phyloP scores from a whole-genome alignment of 2,888 invertebrate genomes.

The Polymixis flavicincta region DNA sequence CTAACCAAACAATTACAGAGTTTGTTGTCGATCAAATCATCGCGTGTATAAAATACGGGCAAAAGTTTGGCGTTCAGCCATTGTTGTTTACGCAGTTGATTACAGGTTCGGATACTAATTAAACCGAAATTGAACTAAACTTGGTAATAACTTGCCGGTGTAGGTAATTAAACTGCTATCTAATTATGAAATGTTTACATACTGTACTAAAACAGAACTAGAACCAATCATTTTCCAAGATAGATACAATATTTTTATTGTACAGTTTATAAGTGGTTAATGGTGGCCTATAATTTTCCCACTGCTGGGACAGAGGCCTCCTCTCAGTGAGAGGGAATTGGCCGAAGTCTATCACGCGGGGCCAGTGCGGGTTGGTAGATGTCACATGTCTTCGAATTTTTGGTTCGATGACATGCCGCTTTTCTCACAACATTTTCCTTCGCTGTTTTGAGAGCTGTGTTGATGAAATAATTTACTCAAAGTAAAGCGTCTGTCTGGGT shows the following conservation, averaged over 20 bases:
- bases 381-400: too few species aligned
- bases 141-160: background rate
- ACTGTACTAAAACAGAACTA: background rate
- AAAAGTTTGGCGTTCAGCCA: slow-evolving; percentile 27
- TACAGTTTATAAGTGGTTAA: background rate
- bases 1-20: slow-evolving; percentile 19
- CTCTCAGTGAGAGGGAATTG: too few species aligned
- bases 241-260: background rate
- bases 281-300: too few species aligned
- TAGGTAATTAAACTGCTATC: background rate
- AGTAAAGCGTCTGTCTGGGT: too few species aligned
- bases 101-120: slow-evolving; percentile 12
- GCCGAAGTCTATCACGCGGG: too few species aligned
- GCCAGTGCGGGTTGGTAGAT: too few species aligned
- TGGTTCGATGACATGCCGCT: too few species aligned
- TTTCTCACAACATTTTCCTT: too few species aligned
- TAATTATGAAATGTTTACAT: background rate
- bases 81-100: slow-evolving; percentile 19
- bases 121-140: slow-evolving; percentile 19
- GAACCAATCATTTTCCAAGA: background rate
- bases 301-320: too few species aligned
- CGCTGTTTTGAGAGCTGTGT: too few species aligned
- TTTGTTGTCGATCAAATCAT: slow-evolving; percentile 21
- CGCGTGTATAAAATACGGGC: slow-evolving; percentile 22
- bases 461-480: too few species aligned